phyloP scores from a whole-genome alignment of 2,888 invertebrate genomes.

The Hedya salicella region DNA sequence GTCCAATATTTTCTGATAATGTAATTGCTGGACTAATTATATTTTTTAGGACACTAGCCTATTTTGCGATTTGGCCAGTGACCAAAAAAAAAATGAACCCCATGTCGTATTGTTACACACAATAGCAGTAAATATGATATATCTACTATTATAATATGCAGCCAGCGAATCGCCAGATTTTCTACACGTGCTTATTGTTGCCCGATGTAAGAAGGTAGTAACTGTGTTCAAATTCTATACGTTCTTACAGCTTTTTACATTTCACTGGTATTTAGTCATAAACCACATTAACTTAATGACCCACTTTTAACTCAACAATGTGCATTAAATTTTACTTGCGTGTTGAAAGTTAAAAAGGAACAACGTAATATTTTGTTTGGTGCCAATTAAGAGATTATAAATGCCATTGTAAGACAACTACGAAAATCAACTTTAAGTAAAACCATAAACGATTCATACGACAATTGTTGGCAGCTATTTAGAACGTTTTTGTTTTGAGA shows the following conservation, averaged over 20 bases:
- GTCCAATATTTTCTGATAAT: too few species aligned
- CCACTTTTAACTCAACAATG: constrained; percentile 10
- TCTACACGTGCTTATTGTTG: background rate
- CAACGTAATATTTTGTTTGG: background rate
- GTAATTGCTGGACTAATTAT: too few species aligned
- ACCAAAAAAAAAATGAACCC: too few species aligned
- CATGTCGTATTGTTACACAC: too few species aligned
- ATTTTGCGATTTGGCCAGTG: too few species aligned
- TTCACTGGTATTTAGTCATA: constrained; percentile 12
- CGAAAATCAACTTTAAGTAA: background rate
- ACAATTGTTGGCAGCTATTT: background rate
- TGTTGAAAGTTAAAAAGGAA: constrained; percentile 19
- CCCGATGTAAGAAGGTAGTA: constrained; percentile 46
- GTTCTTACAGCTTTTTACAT: constrained; percentile 45
- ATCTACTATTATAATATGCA: too few species aligned
- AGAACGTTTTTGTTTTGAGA: background rate
- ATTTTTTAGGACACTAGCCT: too few species aligned
- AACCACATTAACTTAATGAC: constrained; percentile 16
- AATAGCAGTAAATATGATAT: too few species aligned
- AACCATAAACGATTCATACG: background rate
- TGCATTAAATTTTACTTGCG: constrained; percentile 19
- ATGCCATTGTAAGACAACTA: background rate
- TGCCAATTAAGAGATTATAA: background rate
- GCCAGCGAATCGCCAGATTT: background rate
- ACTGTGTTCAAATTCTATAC: constrained; percentile 49